Conservation (phyloP, 2,113 vertebrate species). For the Brienomyrus longianalis region DNA sequence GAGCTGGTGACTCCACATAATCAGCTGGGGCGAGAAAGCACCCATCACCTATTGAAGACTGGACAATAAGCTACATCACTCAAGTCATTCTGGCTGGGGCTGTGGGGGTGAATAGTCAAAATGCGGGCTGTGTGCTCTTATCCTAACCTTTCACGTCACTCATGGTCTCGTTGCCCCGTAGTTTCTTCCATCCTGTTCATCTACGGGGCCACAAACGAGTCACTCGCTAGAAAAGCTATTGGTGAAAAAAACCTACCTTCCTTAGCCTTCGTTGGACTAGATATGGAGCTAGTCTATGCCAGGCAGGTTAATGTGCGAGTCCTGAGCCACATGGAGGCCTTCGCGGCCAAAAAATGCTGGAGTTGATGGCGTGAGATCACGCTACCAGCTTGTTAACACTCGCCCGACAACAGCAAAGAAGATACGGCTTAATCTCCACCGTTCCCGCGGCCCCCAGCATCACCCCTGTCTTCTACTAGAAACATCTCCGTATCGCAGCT, state of each 20-base stretch:
- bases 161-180: background rate
- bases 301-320: background rate
- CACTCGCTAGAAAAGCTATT: background rate
- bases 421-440: background rate
- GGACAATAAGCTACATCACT: background rate
- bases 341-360: background rate
- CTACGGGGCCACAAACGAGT: background rate
- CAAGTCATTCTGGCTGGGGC: background rate
- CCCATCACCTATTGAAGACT: background rate
- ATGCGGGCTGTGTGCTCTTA: background rate
- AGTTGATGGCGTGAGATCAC: background rate
- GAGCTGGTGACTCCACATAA: background rate
- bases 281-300: background rate
- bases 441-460: background rate
- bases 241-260: background rate
- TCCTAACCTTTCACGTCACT: background rate
- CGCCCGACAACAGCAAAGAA: background rate
- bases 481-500: constrained; percentile 46
- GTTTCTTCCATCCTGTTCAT: background rate
- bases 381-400: background rate
- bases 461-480: constrained; percentile 32
- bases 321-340: background rate
- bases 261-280: background rate
- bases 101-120: background rate
- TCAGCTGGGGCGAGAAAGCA: background rate